Base-by-base conservation (phyloP, 2,113 vertebrate genomes). In the Percina caprodes region DNA sequence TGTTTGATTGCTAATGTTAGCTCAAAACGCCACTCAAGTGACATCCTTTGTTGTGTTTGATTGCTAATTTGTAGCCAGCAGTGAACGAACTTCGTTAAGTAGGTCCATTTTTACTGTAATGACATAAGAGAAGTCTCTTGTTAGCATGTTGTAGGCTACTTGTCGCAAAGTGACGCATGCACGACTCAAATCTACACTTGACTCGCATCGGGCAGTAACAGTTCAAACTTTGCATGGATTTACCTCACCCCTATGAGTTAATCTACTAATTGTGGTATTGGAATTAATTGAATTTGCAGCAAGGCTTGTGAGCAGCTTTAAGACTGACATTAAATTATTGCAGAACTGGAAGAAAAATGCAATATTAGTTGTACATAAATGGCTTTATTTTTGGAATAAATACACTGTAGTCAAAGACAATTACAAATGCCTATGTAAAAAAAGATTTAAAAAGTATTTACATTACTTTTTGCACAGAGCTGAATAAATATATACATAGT, bases 401-500 rank as follows among this genome's bases (percentile, higher is more conserved):
- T 95, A 95, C 90, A 91, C 88, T 84, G 24, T 86, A 91, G 83
- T 93, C 93, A 94, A 88, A 91, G 86, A 93, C 89, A 91, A 92
- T 91, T 91, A 88, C 90, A 90, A 92, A 91, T 92, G 85, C 67
- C 87, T 91, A 86, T 79, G 77, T 91, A 91, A 86, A 93, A 92
- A 69, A 45, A 30, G 19, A 65, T 77, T 79, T 48, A 30, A 80
- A 88, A 85, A 73, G 73, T 95, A 95, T 95, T 92, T 94, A 95
- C 94, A 95, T 83, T 63, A 76, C 78, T 91, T 90, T 94, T 80
- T 93, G 90, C 91, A 94, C 92, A 94, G 91, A 95, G 92, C 92
- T 92, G 89, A 92, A 92, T 93, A 88, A 84, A 94, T 94, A 94
- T 96, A 96, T 95, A 96, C 95, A 96, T 93, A 92, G 95, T 94